Evolutionary conservation across 2,797 vertebrate species (phyloP), one percentile per base, ranked within the genome.

Genomic region (Poeciliopsis turneri): DNA sequence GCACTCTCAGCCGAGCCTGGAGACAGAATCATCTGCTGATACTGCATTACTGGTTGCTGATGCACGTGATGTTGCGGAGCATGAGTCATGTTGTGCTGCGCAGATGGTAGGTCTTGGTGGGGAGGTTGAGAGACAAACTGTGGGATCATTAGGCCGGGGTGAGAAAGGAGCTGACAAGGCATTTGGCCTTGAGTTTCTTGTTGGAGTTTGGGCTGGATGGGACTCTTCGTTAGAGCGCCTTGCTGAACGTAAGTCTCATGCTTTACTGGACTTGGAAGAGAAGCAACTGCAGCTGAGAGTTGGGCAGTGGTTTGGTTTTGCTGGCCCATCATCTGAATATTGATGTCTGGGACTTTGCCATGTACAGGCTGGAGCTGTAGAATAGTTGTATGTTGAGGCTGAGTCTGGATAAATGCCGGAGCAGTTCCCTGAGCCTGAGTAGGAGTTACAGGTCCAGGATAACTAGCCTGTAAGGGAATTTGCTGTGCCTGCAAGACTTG

Each of bases 1-100:
- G 81, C 75, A 90, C 51, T 84, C 80, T 74, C 89, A 68, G 80
- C 79, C 46, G 87, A 80, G 59, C 86, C 88, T 72, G 94, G 88
- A 81, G 95, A 94, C 51, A 88, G 61, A 36, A 94, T 76, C 55
- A 90, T 87, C 87, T 93, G 93, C 72, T 93, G 94, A 92, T 92
- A 94, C 64, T 95, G 94, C 45, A 92, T 87, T 23, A 92, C 61
- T 74, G 90, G 53, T 12, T 92, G 86, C 75, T 92, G 91, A 43
- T 91, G 82, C 43, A 91, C 81, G 49, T 88, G 89, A 71, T 89
- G 91, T 41, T 94, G 91, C 30, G 84, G 55, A 74, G 90, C 55
- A 69, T 89, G 89, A 72, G 82, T 82, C 83, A 88, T 77, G 77
- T 95, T 94, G 41, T 89, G 86, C 33, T 91, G 93, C 82, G 88